A percentile compares a stretch with the other conserved stretches of the same genome.
These are phyloP conservation scores for Caenorhabditis sulstoni DNA, from an alignment of 2,888 invertebrate genomes.

Conservation along the genomic window DNA sequence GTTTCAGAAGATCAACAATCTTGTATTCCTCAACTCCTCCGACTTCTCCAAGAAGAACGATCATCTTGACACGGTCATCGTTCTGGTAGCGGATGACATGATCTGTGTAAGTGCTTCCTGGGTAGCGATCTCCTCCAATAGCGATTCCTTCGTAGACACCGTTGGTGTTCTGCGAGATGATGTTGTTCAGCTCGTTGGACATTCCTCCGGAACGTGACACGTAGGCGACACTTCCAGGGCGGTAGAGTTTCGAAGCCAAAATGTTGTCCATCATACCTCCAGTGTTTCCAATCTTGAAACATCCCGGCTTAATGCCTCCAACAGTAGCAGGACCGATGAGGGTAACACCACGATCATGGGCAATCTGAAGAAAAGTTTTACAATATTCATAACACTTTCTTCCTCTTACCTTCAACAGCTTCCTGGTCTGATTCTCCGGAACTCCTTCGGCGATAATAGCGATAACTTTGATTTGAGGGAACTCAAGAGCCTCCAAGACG, in stretches of 20 bases:
- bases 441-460: conserved; percentile 99
- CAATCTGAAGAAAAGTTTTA: conserved; percentile 58
- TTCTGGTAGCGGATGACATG: conserved; percentile 90
- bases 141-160: conserved; percentile 90
- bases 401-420: conserved; percentile 85
- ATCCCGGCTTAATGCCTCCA: conserved; percentile 97
- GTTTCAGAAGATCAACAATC: conserved; percentile 90
- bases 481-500: conserved; percentile 93
- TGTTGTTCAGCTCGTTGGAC: conserved; percentile 99
- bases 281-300: conserved; percentile 97
- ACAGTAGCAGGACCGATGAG: conserved; percentile 88
- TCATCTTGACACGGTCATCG: conserved; percentile 88
- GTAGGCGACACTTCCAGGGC: conserved; percentile 96
- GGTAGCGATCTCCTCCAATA: conserved; percentile 96
- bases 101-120: conserved; percentile 98
- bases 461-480: conserved; percentile 89
- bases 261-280: conserved; percentile 99
- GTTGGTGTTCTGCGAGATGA: conserved; percentile 93
- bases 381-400: no score
- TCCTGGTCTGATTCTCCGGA: conserved; percentile 97
- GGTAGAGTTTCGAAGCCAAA: conserved; percentile 94
- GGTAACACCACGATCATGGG: conserved; percentile 88
- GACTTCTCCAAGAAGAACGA: conserved; percentile 96
- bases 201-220: conserved; percentile 99
- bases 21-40: conserved; percentile 98